phyloP scores from a whole-genome alignment of 2,113 vertebrate genomes.

The Proterorhinus semilunaris region DNA sequence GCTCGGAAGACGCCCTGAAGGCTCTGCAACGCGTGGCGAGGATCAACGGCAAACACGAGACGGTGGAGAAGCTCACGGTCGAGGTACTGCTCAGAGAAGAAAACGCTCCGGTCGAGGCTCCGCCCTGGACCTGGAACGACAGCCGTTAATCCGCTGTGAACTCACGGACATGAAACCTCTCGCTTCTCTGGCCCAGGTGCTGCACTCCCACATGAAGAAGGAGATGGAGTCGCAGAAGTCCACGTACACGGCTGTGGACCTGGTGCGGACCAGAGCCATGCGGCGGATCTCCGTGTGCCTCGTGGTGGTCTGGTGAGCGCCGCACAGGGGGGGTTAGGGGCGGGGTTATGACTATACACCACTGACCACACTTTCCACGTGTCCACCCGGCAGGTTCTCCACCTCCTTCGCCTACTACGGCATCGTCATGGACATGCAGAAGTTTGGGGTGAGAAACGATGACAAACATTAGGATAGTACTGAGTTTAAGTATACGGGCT shows the following conservation, averaged over 20 bases:
- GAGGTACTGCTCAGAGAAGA: conserved; percentile 70
- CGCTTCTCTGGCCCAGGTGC: too few species aligned
- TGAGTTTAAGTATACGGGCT: too few species aligned
- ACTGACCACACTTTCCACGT: neutral
- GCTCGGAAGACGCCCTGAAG: conserved; percentile 68
- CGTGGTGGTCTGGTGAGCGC: conserved; percentile 72
- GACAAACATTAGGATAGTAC: too few species aligned
- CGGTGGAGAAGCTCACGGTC: conserved; percentile 67
- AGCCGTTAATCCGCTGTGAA: neutral
- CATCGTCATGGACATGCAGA: conserved; percentile 91
- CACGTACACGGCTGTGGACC: conserved; percentile 48
- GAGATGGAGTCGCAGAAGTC: conserved; percentile 57
- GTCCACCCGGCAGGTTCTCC: conserved; percentile 73
- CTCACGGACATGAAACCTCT: neutral
- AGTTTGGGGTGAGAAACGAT: conserved; percentile 78
- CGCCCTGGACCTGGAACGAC: too few species aligned
- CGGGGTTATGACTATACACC: neutral
- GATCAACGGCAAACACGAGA: conserved; percentile 76
- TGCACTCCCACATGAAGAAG: conserved; percentile 79
- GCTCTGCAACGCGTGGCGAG: conserved; percentile 77
- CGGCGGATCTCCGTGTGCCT: conserved; percentile 77
- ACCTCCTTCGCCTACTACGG: conserved; percentile 93
- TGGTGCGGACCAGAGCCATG: conserved; percentile 71
- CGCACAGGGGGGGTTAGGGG: neutral
- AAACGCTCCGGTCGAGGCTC: neutral